Evolutionary conservation across 2,113 vertebrate species (phyloP).

Genomic region (Mixornis gularis): DNA sequence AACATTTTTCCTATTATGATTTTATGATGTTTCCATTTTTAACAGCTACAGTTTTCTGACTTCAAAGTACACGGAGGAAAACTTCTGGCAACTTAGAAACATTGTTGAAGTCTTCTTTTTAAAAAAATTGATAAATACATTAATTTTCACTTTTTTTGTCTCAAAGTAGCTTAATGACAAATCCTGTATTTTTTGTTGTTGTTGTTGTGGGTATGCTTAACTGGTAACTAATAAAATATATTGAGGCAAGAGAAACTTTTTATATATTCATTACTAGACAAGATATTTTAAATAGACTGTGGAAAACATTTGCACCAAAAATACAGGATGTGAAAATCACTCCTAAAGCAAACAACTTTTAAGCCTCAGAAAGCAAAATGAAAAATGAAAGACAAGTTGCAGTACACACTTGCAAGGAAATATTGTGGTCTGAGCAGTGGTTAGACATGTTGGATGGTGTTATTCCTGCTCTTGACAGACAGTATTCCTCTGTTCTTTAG

Average conservation of each 20-base stretch:
- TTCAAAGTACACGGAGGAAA: neutral
- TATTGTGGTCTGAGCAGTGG: neutral
- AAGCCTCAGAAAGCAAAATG: neutral
- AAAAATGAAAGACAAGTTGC: neutral
- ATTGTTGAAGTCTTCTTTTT: neutral
- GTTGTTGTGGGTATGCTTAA: neutral
- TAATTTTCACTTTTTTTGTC: neutral
- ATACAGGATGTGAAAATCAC: neutral
- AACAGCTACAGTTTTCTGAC: neutral
- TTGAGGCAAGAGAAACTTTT: neutral
- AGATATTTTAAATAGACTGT: neutral
- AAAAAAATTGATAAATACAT: neutral
- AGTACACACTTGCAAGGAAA: neutral
- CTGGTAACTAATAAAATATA: neutral
- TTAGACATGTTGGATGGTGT: neutral
- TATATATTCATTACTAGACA: neutral
- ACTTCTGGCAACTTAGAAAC: neutral
- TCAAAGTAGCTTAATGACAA: neutral
- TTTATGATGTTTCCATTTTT: neutral
- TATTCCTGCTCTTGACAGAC: neutral
- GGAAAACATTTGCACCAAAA: neutral
- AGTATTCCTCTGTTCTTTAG: neutral
- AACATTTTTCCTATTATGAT: neutral
- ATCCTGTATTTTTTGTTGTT: neutral
- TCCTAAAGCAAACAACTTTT: neutral